Evolutionary conservation across 2,888 invertebrate species (phyloP).

Genomic region (Blera fallax): DNA sequence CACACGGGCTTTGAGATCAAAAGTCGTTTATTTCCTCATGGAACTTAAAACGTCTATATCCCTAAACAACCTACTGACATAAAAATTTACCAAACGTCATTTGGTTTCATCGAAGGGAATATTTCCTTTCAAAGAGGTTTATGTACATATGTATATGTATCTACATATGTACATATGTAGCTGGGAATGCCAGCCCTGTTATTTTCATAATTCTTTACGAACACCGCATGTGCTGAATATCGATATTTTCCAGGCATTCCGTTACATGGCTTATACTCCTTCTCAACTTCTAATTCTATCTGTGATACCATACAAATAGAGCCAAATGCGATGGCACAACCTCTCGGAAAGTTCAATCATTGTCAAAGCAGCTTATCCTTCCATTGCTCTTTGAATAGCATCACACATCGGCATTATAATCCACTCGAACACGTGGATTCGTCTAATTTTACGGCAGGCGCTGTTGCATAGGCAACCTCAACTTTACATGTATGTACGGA

Average conservation of each 20-base stretch:
- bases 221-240: not conserved
- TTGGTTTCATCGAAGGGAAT: not conserved
- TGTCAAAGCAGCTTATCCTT: slow-evolving; percentile 49
- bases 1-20: too few species aligned
- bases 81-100: not conserved
- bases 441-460: slow-evolving; percentile 6
- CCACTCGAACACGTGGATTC: slow-evolving; percentile 10
- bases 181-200: not conserved
- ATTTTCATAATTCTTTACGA: not conserved
- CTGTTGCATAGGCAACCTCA: not conserved
- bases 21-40: too few species aligned
- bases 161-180: too few species aligned
- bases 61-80: not conserved
- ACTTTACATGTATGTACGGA: too few species aligned
- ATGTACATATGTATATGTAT: not conserved
- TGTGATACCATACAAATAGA: slow-evolving; percentile 27
- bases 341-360: slow-evolving; percentile 18
- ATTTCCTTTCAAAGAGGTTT: not conserved
- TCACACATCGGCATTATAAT: not conserved
- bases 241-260: not conserved
- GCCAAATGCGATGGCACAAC: not conserved
- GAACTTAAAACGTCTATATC: not conserved
- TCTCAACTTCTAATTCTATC: not conserved
- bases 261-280: not conserved
- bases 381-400: slow-evolving; percentile 31